These are phyloP conservation scores for Mareca penelope DNA, from an alignment of 2,797 vertebrate species.

Conservation along the genomic window DNA sequence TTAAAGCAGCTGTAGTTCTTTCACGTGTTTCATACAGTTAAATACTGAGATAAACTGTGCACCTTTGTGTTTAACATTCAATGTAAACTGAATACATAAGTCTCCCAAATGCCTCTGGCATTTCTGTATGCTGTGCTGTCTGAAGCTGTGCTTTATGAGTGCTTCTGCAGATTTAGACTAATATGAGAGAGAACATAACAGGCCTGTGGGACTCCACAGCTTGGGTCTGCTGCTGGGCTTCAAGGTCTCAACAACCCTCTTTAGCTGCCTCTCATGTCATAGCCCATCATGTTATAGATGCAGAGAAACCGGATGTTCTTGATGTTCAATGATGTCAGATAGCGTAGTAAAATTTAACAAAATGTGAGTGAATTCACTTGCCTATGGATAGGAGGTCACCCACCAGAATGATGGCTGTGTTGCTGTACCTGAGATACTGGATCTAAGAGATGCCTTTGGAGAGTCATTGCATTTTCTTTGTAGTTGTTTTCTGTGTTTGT, in stretches of 20 bases:
- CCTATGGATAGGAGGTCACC: background rate
- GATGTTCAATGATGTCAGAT: background rate
- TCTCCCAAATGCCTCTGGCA: background rate
- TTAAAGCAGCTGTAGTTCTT: constrained; percentile 22
- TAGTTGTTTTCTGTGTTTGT: background rate
- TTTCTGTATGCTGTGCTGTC: background rate
- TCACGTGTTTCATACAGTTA: constrained; percentile 14
- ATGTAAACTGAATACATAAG: constrained; percentile 6
- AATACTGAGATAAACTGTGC: background rate
- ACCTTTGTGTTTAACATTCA: constrained; percentile 23
- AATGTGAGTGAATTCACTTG: rapidly evolving
- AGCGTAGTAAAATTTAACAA: background rate
- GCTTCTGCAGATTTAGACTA: background rate
- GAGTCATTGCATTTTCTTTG: background rate
- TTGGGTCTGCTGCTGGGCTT: background rate
- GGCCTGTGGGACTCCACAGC: background rate
- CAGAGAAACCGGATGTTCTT: background rate
- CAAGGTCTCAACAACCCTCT: background rate
- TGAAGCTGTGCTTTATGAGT: background rate
- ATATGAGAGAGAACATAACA: background rate
- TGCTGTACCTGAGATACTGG: background rate
- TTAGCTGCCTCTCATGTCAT: background rate
- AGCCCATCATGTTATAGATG: background rate
- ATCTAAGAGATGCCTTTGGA: background rate
- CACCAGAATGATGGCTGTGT: background rate